Percentiles rank a stretch among this genome's conserved stretches.
Evolutionary conservation across 2,888 invertebrate genomes (phyloP).

Genomic region (Laspeyria flexula): DNA sequence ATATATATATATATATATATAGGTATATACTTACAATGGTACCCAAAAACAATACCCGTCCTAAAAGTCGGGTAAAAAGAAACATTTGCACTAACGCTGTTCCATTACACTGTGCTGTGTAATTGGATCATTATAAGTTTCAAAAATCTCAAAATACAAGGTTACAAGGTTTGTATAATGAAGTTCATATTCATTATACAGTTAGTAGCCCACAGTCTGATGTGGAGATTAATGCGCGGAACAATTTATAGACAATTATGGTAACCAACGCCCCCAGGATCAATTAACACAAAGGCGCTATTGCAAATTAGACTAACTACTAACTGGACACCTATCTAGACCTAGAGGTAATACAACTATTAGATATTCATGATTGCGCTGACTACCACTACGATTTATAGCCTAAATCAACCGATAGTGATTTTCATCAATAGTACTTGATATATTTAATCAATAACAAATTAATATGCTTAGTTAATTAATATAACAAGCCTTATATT

Average conservation of each 20-base stretch:
- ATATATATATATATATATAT: too few species aligned
- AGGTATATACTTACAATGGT: too few species aligned
- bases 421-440: slow-evolving; percentile 37
- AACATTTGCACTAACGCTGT: too few species aligned
- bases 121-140: too few species aligned
- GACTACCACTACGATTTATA: slow-evolving; percentile 47
- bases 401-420: slow-evolving; percentile 37
- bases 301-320: slow-evolving; percentile 81
- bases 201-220: slow-evolving; percentile 74
- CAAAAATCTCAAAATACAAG: neutral
- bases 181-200: slow-evolving; percentile 45
- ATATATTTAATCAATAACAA: slow-evolving; percentile 44
- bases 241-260: slow-evolving; percentile 85
- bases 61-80: too few species aligned
- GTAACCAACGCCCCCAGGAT: slow-evolving; percentile 75
- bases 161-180: neutral
- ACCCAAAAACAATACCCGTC: too few species aligned
- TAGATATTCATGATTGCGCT: slow-evolving; percentile 69
- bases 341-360: slow-evolving; percentile 64
- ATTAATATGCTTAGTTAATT: slow-evolving; percentile 39
- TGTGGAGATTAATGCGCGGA: slow-evolving; percentile 78
- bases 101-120: too few species aligned
- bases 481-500: slow-evolving; percentile 30
- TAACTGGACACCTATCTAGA: slow-evolving; percentile 68
- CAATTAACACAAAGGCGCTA: slow-evolving; percentile 82